Conservation (phyloP, 2,113 vertebrate genomes). For the Chloropsis hardwickii region DNA sequence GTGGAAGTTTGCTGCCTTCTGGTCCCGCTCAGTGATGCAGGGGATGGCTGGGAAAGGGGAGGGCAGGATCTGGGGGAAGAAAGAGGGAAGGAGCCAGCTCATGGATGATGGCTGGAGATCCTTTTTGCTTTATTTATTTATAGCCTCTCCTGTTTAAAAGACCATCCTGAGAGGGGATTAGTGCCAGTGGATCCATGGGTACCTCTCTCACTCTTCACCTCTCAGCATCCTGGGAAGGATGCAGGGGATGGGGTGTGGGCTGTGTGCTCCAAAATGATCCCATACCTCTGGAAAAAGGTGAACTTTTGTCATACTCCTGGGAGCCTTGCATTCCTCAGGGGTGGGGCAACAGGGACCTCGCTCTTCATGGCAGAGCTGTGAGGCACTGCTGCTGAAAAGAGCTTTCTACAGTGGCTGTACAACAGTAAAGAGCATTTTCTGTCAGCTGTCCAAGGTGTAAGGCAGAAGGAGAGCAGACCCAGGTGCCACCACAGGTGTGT, state of each 20-base stretch:
- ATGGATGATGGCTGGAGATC: not conserved
- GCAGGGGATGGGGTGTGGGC: not conserved
- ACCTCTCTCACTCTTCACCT: not conserved
- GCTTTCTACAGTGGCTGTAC: not conserved
- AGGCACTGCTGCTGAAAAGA: not conserved
- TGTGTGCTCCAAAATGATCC: not conserved
- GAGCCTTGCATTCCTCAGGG: not conserved
- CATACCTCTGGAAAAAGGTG: not conserved
- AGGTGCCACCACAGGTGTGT: not conserved
- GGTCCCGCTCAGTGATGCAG: conserved; percentile 10
- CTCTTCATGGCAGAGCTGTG: not conserved
- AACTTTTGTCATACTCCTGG: not conserved
- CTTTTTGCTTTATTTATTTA: conserved; percentile 33
- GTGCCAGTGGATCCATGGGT: not conserved
- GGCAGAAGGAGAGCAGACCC: not conserved
- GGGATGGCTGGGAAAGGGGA: conserved; percentile 23
- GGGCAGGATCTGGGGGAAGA: not conserved
- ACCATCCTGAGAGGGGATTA: not conserved
- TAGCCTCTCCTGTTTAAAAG: not conserved
- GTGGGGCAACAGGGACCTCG: not conserved
- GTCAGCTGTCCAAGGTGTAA: not conserved
- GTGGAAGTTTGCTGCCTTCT: conserved; percentile 39
- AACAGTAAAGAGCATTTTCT: not conserved
- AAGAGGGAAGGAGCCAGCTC: not conserved
- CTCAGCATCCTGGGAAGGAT: not conserved